A percentile compares a stretch with the other conserved stretches of the same genome.
Conservation (phyloP, 2,113 vertebrate genomes). For the Nicator chloris region DNA sequence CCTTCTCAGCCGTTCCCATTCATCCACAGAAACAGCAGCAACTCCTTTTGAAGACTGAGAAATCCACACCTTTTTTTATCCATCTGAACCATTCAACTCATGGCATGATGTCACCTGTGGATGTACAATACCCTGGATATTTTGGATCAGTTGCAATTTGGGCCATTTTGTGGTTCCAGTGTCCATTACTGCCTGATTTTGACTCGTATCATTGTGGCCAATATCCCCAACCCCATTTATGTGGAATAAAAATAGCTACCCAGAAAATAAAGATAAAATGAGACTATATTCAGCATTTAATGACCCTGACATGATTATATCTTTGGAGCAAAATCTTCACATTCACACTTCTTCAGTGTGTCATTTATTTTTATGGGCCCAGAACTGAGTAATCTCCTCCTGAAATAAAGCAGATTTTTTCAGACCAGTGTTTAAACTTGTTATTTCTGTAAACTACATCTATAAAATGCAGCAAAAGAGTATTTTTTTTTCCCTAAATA, state of each 20-base stretch:
- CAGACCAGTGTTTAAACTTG: not conserved
- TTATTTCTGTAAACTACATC: constrained; percentile 39
- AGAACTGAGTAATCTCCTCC: not conserved
- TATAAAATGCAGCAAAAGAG: not conserved
- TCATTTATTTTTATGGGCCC: constrained; percentile 13
- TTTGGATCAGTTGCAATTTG: not conserved
- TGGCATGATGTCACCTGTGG: not conserved
- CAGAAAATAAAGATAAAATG: not conserved
- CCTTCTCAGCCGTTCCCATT: not conserved
- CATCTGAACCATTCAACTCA: not conserved
- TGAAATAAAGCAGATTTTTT: not conserved
- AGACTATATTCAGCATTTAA: not conserved
- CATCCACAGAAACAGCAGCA: not conserved
- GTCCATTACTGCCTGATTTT: not conserved
- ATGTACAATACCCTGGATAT: not conserved
- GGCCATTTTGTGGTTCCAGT: not conserved
- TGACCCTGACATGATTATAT: not conserved
- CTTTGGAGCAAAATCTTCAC: not conserved
- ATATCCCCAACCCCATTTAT: not conserved
- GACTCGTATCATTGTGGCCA: not conserved
- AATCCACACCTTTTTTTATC: not conserved
- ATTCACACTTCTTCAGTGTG: not conserved
- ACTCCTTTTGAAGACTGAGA: not conserved
- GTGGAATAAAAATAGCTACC: not conserved
- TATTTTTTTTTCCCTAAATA: not conserved